Evolutionary conservation across 2,888 invertebrate species (phyloP), one percentile per base, ranked within the genome.

Genomic region (Heteropelma amictum): DNA sequence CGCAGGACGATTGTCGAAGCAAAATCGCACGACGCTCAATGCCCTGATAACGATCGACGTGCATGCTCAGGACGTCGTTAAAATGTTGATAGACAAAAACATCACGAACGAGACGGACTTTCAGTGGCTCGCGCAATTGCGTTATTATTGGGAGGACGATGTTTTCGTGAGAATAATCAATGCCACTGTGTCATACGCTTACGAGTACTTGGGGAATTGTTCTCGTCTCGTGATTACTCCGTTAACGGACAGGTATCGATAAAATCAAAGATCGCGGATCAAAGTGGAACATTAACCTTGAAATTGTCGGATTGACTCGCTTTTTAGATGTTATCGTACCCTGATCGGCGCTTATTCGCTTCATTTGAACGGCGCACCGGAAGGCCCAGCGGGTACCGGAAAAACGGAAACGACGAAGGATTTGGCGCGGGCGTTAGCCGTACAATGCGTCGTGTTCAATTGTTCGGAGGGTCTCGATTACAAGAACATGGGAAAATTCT

Each of bases 371-470:
- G 96, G 96, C n/a, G 95, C 95, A 3, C 95, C 95, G 0, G 95
- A 95, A 90, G 95, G 95, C 0, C 96, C 96, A 0, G 95, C 95
- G 0, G 96, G 96, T 0, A 96, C 96, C 0, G 97, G 97, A 0
- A 97, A 97, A 90, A 97, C 96, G 0, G 97, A 97, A 90, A 96
- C 96, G 14, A 95, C 95, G 0, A 98, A 98, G 90, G 97, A 98
- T 90, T 90, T 98, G 78, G 97, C 97, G 3, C 96, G 97, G 89
- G 97, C 97, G 0, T 86, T 98, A 54, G 98, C 97, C 0, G 96
- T 97, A 1, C 97, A 97, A 85, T 96, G 96, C 86, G 94, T 96
- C 0, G 95, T 96, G 0, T 96, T 96, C 87, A 96, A 96, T 88
- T 96, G 96, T 86, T 96, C 96, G 0, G 96, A 95, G 85, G 95